Conservation (phyloP, 2,888 invertebrate genomes). For the Cosmia pyralina region DNA sequence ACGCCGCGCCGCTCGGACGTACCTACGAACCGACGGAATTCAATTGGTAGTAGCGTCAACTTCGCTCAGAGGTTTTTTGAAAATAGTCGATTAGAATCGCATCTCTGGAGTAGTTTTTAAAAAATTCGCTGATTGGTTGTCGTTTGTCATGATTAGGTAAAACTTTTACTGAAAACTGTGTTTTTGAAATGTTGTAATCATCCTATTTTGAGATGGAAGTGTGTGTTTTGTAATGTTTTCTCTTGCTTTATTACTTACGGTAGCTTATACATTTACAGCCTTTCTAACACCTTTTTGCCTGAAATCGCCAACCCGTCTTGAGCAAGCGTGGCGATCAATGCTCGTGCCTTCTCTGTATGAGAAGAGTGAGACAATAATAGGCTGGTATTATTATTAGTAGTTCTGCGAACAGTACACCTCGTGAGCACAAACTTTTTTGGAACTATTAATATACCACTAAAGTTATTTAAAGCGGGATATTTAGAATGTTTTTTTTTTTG, state of each 20-base stretch:
- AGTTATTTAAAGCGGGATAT: too few species aligned
- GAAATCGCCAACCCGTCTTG: background rate
- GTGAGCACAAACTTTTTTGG: too few species aligned
- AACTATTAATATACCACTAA: too few species aligned
- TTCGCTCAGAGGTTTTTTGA: background rate
- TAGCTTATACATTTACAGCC: background rate
- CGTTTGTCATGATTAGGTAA: background rate
- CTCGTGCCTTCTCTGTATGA: background rate
- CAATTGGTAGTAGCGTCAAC: conserved; percentile 39
- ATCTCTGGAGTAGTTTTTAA: background rate
- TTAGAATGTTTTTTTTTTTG: too few species aligned
- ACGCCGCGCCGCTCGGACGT: too few species aligned
- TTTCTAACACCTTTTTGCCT: too few species aligned
- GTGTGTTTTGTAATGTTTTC: background rate
- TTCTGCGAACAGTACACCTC: too few species aligned
- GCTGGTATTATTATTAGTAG: background rate
- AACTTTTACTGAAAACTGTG: background rate
- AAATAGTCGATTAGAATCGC: conserved; percentile 28
- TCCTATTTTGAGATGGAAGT: background rate
- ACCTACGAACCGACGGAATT: conserved; percentile 31
- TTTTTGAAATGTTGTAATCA: too few species aligned
- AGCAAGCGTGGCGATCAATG: background rate
- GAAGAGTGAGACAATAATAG: background rate
- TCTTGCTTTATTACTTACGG: background rate
- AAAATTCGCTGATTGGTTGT: background rate